These are phyloP conservation scores for Tinea pellionella DNA, from an alignment of 2,888 invertebrate genomes.

Conservation along the genomic window DNA sequence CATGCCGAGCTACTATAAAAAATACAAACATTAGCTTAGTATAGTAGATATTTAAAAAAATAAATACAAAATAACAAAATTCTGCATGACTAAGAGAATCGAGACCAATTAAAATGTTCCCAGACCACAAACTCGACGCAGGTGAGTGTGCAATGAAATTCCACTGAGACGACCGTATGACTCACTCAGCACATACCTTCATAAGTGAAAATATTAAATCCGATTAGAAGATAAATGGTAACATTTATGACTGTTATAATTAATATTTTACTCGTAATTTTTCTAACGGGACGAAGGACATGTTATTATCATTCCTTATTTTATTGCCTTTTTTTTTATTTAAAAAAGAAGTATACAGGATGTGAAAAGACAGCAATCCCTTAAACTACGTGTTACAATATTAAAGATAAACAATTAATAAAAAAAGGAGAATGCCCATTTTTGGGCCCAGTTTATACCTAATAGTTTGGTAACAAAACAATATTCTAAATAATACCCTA, in stretches of 20 bases:
- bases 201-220: not conserved
- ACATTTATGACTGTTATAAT: not conserved
- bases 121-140: not conserved
- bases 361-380: no score
- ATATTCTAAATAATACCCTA: no score
- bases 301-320: slow-evolving; percentile 4
- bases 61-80: not conserved
- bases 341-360: no score
- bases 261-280: not conserved
- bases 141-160: not conserved
- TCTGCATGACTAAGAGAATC: not conserved
- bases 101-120: not conserved
- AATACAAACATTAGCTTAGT: no score
- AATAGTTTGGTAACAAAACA: no score
- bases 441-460: no score
- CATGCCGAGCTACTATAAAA: no score
- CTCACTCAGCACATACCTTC: not conserved
- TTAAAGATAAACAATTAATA: no score
- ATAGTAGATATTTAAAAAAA: not conserved
- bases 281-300: not conserved
- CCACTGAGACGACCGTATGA: not conserved
- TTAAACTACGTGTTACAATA: no score
- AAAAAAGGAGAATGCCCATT: no score
- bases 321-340: not conserved
- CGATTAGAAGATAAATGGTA: not conserved